These are phyloP conservation scores for Melanogrammus aeglefinus DNA, from an alignment of 2,797 vertebrate genomes.

Conservation along the genomic window DNA sequence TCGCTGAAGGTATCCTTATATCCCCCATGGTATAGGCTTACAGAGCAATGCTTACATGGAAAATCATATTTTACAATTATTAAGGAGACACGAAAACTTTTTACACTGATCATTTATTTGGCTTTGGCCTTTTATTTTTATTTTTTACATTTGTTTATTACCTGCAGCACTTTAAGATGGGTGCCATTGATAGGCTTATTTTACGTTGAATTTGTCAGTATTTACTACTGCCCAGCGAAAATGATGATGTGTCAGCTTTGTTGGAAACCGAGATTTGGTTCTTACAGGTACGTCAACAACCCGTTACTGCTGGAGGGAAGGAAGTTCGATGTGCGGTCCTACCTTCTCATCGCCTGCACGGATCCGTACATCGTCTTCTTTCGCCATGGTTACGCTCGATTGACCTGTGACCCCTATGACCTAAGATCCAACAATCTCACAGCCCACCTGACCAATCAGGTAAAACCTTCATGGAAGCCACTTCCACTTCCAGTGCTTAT, in stretches of 20 bases:
- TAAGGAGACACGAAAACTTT: too few relatives aligned
- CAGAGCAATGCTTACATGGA: too few relatives aligned
- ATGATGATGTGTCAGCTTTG: background rate
- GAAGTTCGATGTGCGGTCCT: constrained; percentile 86
- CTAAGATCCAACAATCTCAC: constrained; percentile 79
- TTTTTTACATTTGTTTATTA: too few relatives aligned
- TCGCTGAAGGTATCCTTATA: too few relatives aligned
- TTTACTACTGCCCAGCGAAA: too few relatives aligned
- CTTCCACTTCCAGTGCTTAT: background rate
- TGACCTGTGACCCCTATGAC: constrained; percentile 82
- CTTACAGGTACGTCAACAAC: constrained; percentile 80
- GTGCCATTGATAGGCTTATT: too few relatives aligned
- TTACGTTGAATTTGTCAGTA: too few relatives aligned
- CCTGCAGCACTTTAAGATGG: too few relatives aligned
- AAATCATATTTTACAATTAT: too few relatives aligned
- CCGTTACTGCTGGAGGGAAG: constrained; percentile 83
- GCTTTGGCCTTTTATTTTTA: too few relatives aligned
- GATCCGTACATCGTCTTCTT: constrained; percentile 83
- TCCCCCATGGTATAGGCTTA: too few relatives aligned
- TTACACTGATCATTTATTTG: too few relatives aligned
- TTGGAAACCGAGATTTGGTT: background rate
- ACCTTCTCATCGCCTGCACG: constrained; percentile 82
- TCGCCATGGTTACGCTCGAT: constrained; percentile 83
- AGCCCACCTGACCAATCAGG: constrained; percentile 86
- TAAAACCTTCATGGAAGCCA: constrained; percentile 35